Conservation (phyloP, 2,888 invertebrate genomes). For the Agrochola litura region DNA sequence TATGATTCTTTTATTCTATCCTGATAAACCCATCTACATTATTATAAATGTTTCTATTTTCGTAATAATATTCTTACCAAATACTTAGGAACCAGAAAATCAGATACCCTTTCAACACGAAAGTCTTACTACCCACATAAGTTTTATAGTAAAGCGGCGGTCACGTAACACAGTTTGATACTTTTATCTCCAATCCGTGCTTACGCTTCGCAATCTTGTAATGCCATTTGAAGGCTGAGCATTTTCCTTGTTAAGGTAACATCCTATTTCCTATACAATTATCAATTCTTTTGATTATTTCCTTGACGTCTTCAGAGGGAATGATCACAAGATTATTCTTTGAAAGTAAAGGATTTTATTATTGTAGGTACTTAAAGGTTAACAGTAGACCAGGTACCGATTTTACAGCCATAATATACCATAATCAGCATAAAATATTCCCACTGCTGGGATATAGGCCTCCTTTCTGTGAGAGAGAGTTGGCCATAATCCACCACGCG, state of each 20-base stretch:
- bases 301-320: neutral
- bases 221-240: slow-evolving; percentile 20
- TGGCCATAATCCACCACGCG: too few relatives aligned
- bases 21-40: too few relatives aligned
- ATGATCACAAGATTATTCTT: neutral
- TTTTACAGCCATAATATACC: too few relatives aligned
- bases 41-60: neutral
- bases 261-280: neutral
- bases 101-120: slow-evolving; percentile 27
- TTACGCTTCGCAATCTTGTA: slow-evolving; percentile 30
- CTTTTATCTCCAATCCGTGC: slow-evolving; percentile 61
- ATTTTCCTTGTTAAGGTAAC: slow-evolving; percentile 25
- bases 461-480: too few relatives aligned
- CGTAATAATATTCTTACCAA: neutral
- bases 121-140: slow-evolving; percentile 41
- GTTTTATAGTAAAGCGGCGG: slow-evolving; percentile 47
- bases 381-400: too few relatives aligned
- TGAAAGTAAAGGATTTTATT: too few relatives aligned
- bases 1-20: neutral
- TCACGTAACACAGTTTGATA: slow-evolving; percentile 55
- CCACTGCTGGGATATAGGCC: too few relatives aligned
- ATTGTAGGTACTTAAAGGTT: too few relatives aligned
- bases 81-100: slow-evolving; percentile 10
- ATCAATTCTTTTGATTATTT: neutral
- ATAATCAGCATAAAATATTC: too few relatives aligned